Evolutionary conservation across 2,113 vertebrate genomes (phyloP), one percentile per base, ranked within the genome.

Genomic region (Panthera leo): DNA sequence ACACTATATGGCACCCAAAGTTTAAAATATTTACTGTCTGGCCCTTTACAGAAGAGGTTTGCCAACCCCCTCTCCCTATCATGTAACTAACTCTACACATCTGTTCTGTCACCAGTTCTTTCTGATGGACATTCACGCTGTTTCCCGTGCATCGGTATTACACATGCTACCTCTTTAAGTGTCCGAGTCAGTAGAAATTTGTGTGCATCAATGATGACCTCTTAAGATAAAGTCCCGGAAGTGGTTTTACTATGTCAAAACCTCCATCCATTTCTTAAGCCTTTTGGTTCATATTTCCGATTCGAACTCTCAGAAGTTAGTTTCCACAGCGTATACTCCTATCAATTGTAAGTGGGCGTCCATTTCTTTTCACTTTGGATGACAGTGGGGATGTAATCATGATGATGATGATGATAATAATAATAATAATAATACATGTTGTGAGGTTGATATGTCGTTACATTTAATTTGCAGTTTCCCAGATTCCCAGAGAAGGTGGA

Each of bases 61-160:
- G 13, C 53, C 0, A 0, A 27, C 25, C 0, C 6, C 15, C 16
- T n/a, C 78, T 27, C 87, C 73, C 3, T 12, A 2, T 15, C 42
- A 27, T 3, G 29, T 48, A 19, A 21, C 14, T 23, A 9, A 39
- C 25, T n/a, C 58, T 39, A 4, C 5, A 3, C 6, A 25, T 58
- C 71, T 29, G 2, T 19, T 51, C 31, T 34, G 36, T 36, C 36
- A 15, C 8, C 42, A 0, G 2, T 36, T 29, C 27, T 27, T 7
- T 31, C 8, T 2, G 1, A 8, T 0, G 53, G 5, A 9, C 21
- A 5, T 10, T 7, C 21, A n/a, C 8, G n/a, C 42, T 67, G 1
- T 85, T 88, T 80, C 53, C 39, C 11, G 0, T 2, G 31, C 6
- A 9, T 15, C 15, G 0, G 0, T 21, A 8, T 78, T 27, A 3